Base-by-base conservation (phyloP, 2,113 vertebrate species). In the Cyanoderma ruficeps region DNA sequence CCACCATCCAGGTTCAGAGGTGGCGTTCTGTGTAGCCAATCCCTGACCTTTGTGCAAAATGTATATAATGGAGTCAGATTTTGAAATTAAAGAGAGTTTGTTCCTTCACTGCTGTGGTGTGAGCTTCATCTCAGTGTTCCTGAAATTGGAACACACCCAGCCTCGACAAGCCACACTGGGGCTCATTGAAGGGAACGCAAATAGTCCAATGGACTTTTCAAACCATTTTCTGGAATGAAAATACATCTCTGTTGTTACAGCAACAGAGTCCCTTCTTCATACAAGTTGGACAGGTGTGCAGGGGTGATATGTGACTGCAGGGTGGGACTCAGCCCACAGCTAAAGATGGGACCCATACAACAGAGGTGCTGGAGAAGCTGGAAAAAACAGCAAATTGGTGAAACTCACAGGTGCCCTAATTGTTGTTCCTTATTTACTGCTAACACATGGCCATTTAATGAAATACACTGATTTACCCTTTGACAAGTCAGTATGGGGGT, bases 401-500 rank as follows among this genome's bases (percentile, higher is more conserved):
- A 86, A 83, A 59, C 6, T 77, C 85, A 46, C 23, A 83, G 61
- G 44, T 91, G 31, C 25, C 44, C n/a, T 83, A 60, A 76, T 55
- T 71, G 57, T 65, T 16, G 0, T 44, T 87, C 35, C 33, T 83
- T 91, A 89, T 90, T 85, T 59, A 55, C 42, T 41, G 76, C 55
- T 94, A 92, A 80, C 60, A 74, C 72, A n/a, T 31, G 47, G 25
- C 13, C 31, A 84, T 64, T 94, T 93, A 80, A 52, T 74, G 65
- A 95, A 64, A 27, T 68, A 83, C 59, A 61, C 21, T 37, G 59
- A 95, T 93, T 89, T 96, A 90, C 42, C 83, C 41, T 83, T 74
- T 91, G 82, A 27, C 44, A 94, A 95, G 87, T 80, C 67, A 96
- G 56, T 85, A 79, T 89, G 71, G 68, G 75, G n/a, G 50, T 76